Evolutionary conservation across 2,888 invertebrate species (phyloP).

Genomic region (Pemphredon lugubris): DNA sequence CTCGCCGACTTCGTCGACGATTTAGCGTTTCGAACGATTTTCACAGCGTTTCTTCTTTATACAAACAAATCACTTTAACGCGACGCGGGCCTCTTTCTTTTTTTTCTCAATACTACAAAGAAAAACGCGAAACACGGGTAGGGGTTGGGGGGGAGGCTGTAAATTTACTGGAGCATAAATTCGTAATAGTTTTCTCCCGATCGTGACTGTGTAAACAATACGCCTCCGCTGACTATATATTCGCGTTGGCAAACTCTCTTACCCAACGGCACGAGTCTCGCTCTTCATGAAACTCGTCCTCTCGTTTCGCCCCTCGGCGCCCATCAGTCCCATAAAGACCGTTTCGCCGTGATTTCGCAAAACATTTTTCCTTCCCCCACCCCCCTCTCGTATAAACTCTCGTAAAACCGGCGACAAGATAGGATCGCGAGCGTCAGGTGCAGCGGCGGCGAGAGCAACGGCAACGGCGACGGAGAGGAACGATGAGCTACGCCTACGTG

Average conservation of each 20-base stretch:
- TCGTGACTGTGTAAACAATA: slow-evolving; percentile 55
- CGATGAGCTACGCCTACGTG: slow-evolving; percentile 52
- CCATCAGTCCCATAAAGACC: slow-evolving; percentile 45
- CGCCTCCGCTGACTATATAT: slow-evolving; percentile 14
- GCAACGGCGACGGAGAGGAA: slow-evolving; percentile 29
- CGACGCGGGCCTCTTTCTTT: no score
- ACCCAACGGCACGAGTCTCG: slow-evolving; percentile 46
- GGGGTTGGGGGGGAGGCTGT: background rate
- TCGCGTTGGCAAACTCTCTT: slow-evolving; percentile 44
- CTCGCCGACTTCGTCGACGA: no score
- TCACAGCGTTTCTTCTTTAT: background rate
- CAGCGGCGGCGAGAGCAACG: slow-evolving; percentile 47
- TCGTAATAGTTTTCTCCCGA: slow-evolving; percentile 41
- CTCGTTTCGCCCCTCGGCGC: slow-evolving; percentile 25
- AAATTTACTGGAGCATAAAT: slow-evolving; percentile 35
- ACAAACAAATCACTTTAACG: background rate
- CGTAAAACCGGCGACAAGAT: slow-evolving; percentile 52
- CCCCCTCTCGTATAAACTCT: slow-evolving; percentile 18
- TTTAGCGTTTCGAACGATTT: background rate
- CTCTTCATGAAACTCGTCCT: slow-evolving; percentile 50
- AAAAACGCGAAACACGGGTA: no score
- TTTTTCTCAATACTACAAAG: background rate
- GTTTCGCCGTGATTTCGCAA: slow-evolving; percentile 54
- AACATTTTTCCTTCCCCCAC: slow-evolving; percentile 17
- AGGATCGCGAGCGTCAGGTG: slow-evolving; percentile 63